Percentiles rank a stretch among this genome's conserved stretches.
Conservation (phyloP, 2,797 vertebrate species). For the Xyrichtys novacula region DNA sequence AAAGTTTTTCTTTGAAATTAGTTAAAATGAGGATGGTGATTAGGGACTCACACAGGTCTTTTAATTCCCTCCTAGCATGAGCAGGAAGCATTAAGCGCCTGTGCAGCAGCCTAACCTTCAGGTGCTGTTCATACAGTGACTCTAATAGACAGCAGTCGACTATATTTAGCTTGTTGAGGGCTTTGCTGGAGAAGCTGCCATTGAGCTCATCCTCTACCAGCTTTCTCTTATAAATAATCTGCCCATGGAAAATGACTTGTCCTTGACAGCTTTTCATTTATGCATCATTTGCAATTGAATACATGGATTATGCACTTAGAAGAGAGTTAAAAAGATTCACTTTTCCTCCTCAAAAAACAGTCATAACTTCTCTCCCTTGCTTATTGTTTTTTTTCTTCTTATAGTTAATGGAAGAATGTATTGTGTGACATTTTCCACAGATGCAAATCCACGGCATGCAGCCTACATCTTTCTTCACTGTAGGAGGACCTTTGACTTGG, state of each 20-base stretch:
- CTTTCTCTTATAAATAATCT: conserved; percentile 17
- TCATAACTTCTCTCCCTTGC: conserved; percentile 11
- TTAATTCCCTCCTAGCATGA: conserved; percentile 16
- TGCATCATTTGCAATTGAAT: conserved; percentile 35
- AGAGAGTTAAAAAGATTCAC: neutral
- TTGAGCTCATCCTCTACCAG: conserved; percentile 32
- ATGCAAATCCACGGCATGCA: conserved; percentile 43
- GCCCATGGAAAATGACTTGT: conserved; percentile 14
- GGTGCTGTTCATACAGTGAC: conserved; percentile 33
- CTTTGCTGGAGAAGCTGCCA: conserved; percentile 23
- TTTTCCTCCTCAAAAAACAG: conserved; percentile 28
- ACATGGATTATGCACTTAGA: conserved; percentile 33
- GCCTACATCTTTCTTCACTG: conserved; percentile 31
- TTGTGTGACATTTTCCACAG: conserved; percentile 35
- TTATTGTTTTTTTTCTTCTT: conserved; percentile 33
- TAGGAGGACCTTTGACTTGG: conserved; percentile 60
- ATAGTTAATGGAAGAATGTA: conserved; percentile 42
- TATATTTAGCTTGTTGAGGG: conserved; percentile 43
- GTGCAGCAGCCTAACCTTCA: conserved; percentile 24
- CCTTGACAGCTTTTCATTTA: conserved; percentile 47
- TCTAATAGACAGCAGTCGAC: conserved; percentile 21
- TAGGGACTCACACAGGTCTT: conserved; percentile 20
- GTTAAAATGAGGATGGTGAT: conserved; percentile 24
- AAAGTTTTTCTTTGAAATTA: conserved; percentile 43
- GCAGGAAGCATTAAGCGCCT: conserved; percentile 9